Evolutionary conservation across 2,888 invertebrate genomes (phyloP).

Genomic region (Drosophila infuscata): DNA sequence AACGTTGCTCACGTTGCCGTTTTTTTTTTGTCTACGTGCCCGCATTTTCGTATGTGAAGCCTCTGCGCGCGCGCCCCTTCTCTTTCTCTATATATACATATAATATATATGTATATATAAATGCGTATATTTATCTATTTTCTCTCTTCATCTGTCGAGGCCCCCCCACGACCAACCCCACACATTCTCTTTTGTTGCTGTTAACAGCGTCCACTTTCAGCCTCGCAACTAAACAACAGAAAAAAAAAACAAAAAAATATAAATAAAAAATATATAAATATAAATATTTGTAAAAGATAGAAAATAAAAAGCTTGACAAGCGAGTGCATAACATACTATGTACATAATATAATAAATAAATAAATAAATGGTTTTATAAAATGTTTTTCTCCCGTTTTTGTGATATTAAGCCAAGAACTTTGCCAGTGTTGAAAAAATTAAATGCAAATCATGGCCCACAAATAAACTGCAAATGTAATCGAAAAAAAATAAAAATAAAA

Average conservation of each 20-base stretch:
- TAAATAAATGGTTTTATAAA: neutral
- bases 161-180: neutral
- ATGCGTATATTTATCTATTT: constrained; percentile 2
- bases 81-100: neutral
- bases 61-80: constrained; percentile 43
- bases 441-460: constrained; percentile 29
- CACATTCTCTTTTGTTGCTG: constrained; percentile 36
- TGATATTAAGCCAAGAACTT: constrained; percentile 39
- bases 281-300: neutral
- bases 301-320: constrained; percentile 6
- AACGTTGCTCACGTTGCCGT: constrained; percentile 37
- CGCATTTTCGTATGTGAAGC: constrained; percentile 27
- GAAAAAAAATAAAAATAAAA: neutral
- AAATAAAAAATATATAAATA: constrained; percentile 15
- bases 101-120: neutral
- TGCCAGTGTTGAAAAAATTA: constrained; percentile 32
- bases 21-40: constrained; percentile 66
- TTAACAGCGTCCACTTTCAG: constrained; percentile 11
- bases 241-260: constrained; percentile 4
- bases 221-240: constrained; percentile 25
- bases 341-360: constrained; percentile 14
- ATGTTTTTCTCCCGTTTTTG: constrained; percentile 19
- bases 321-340: constrained; percentile 21
- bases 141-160: constrained; percentile 22
- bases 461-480: constrained; percentile 28